Base-by-base conservation (phyloP, 2,797 vertebrate genomes). In the Brachyrhaphis roseni region DNA sequence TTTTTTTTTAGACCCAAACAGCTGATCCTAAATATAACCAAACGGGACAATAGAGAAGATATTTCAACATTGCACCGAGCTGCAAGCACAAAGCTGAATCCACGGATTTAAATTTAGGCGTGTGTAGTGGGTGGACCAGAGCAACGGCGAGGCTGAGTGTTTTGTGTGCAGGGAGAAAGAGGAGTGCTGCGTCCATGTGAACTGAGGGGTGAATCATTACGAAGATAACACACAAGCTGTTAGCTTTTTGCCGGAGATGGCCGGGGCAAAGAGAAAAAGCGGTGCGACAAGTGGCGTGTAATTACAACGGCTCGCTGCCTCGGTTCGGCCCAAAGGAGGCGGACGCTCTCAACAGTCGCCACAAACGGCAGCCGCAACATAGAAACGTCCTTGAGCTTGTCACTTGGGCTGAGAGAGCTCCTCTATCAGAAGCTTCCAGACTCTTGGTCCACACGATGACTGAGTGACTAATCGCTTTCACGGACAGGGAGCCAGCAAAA, bases 371-470 rank as follows among this genome's bases (percentile, higher is more conserved):
- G 75, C 80, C 77, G 72, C 80, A 53, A 80, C 80, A 81, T 45
- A 76, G 79, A 86, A 90, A 90, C 3, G 83, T 91, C 92, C 92
- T 92, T 91, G 90, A 90, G 86, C 85, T 87, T 90, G 89, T 92
- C 88, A 84, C 82, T 87, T 49, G 79, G 85, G 83, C 89, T 88
- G 82, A 28, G 16, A 89, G 86, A 74, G 5, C 73, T 92, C 75
- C 85, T 93, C 91, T 94, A 93, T 94, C 91, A 87, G 91, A 87
- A 75, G 91, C 88, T 90, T 84, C 87, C 93, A 94, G 94, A 91
- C 90, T 87, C 90, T 78, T 68, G 74, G 87, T 90, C 86, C 89
- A 90, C 86, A 91, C 66, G 31, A 86, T 83, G 91, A 84, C 84
- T 86, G 88, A 90, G 87, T 88, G 91, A 91, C 89, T 94, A 93